phyloP scores from a whole-genome alignment of 2,797 vertebrate species.

The Trematomus bernacchii region DNA sequence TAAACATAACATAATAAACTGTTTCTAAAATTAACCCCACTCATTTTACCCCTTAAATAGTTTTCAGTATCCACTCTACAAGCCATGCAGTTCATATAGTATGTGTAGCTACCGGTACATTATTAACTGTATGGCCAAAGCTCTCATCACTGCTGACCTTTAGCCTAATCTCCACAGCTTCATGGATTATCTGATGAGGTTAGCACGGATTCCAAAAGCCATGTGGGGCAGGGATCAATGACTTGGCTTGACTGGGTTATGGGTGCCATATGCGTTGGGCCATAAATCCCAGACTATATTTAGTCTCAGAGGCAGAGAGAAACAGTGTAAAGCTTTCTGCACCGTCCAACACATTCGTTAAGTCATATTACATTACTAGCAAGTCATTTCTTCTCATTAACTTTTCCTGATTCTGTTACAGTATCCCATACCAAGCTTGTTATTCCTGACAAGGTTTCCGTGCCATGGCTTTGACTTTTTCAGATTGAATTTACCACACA shows the following conservation, averaged over 20 bases:
- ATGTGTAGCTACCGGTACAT: constrained; percentile 11
- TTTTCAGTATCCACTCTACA: background rate
- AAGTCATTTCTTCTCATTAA: background rate
- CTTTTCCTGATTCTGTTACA: constrained; percentile 10
- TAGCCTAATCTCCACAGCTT: constrained; percentile 28
- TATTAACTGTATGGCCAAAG: constrained; percentile 6
- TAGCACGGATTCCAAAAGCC: constrained; percentile 27
- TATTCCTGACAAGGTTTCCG: background rate
- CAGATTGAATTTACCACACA: constrained; percentile 3
- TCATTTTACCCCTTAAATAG: no score
- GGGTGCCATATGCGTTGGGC: constrained; percentile 25
- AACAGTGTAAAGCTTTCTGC: background rate
- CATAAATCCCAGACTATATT: constrained; percentile 24
- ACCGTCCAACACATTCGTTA: background rate
- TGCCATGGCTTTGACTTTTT: background rate
- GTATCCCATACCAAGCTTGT: background rate
- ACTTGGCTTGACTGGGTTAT: constrained; percentile 40
- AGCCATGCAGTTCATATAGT: background rate
- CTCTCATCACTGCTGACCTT: constrained; percentile 22
- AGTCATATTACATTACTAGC: background rate
- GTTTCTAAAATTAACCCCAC: background rate
- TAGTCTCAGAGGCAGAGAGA: constrained; percentile 10
- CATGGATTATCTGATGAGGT: constrained; percentile 50
- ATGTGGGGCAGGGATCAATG: constrained; percentile 37
- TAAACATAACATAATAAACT: background rate